phyloP scores from a whole-genome alignment of 2,113 vertebrate genomes.

The Poecilia latipinna region DNA sequence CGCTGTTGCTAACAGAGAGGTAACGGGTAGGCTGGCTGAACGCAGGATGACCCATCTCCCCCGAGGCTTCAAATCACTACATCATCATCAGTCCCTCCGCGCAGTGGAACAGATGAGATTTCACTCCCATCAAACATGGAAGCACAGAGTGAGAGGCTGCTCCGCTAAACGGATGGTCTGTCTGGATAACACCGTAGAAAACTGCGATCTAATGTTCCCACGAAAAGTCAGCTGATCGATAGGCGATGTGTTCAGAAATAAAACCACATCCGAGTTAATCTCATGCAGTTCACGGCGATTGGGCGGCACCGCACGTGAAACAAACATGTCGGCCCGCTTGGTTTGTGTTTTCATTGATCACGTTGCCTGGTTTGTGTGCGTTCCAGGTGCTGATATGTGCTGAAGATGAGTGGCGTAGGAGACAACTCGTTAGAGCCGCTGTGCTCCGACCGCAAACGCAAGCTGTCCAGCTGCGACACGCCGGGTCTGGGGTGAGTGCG shows the following conservation, averaged over 20 bases:
- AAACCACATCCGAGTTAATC: not conserved
- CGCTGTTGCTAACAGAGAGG: constrained; percentile 46
- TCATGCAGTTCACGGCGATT: constrained; percentile 16
- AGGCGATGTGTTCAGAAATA: constrained; percentile 2
- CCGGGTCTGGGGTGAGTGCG: constrained; percentile 86
- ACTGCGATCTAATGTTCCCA: constrained; percentile 30
- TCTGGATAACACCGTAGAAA: constrained; percentile 56
- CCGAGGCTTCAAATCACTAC: constrained; percentile 69
- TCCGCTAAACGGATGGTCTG: constrained; percentile 53
- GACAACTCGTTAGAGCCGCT: constrained; percentile 90
- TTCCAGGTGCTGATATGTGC: constrained; percentile 89
- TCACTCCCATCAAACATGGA: constrained; percentile 60
- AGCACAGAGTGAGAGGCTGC: constrained; percentile 59
- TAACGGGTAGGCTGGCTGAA: constrained; percentile 69
- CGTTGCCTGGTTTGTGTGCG: not conserved
- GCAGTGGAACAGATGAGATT: constrained; percentile 73
- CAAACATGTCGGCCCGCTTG: not conserved
- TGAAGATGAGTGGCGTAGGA: constrained; percentile 94
- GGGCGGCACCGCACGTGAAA: constrained; percentile 7
- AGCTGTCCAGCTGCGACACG: constrained; percentile 90
- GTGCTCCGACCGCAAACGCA: constrained; percentile 92
- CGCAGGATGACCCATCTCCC: constrained; percentile 74
- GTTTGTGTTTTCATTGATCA: constrained; percentile 7
- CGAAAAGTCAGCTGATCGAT: constrained; percentile 33
- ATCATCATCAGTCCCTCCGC: constrained; percentile 73